A percentile compares a stretch with the other conserved stretches of the same genome.
Evolutionary conservation across 2,888 invertebrate species (phyloP).

Genomic region (Dexiosoma caninum): DNA sequence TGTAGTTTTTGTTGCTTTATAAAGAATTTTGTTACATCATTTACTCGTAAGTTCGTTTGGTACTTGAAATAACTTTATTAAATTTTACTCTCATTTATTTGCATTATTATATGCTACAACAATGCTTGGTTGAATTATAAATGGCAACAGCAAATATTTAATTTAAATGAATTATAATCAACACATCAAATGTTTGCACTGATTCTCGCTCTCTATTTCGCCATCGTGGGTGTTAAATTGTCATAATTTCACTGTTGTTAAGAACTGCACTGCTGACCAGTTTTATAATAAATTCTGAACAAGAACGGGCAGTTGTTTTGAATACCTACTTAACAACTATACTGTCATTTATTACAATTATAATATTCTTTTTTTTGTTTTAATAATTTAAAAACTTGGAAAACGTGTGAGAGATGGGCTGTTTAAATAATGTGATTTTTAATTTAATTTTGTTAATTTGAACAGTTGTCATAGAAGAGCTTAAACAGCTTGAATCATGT

Average conservation of each 20-base stretch:
- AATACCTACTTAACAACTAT: conserved; percentile 18
- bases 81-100: conserved; percentile 60
- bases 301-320: neutral
- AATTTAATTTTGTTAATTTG: conserved; percentile 58
- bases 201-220: conserved; percentile 11
- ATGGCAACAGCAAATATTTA: conserved; percentile 24
- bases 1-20: too few relatives aligned
- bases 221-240: conserved; percentile 34
- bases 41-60: too few relatives aligned
- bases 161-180: conserved; percentile 58
- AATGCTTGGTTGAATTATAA: conserved; percentile 32
- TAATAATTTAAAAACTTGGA: neutral
- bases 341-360: conserved; percentile 26
- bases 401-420: neutral
- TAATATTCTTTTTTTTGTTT: neutral
- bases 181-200: conserved; percentile 55
- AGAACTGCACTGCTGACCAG: neutral
- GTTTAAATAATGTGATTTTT: conserved; percentile 31
- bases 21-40: too few relatives aligned
- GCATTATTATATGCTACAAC: conserved; percentile 50
- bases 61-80: conserved; percentile 51
- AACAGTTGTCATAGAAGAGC: conserved; percentile 56
- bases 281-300: neutral
- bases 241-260: neutral
- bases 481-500: conserved; percentile 55